Conservation (phyloP, 2,113 vertebrate genomes). For the Bostrychus sinensis region DNA sequence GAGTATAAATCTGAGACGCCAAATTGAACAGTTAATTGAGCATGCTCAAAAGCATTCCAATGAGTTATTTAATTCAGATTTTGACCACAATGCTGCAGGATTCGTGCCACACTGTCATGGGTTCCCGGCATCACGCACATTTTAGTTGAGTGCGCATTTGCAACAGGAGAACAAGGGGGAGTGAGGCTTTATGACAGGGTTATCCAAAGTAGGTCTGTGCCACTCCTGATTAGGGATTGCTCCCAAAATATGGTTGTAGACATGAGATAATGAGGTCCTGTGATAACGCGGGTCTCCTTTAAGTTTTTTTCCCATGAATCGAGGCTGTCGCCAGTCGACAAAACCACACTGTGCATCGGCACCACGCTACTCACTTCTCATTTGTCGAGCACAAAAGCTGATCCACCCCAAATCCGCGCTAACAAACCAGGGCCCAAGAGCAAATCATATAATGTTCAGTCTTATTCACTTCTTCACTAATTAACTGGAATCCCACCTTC, state of each 20-base stretch:
- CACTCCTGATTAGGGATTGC: constrained; percentile 81
- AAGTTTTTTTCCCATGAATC: constrained; percentile 87
- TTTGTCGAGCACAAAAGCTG: constrained; percentile 93
- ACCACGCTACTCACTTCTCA: constrained; percentile 91
- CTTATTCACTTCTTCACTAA: constrained; percentile 91
- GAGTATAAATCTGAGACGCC: no score
- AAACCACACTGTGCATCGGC: constrained; percentile 87
- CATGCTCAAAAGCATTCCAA: neutral
- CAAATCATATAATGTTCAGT: constrained; percentile 88
- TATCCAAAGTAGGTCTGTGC: constrained; percentile 76
- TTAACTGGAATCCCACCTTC: constrained; percentile 93
- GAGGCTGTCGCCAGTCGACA: constrained; percentile 88
- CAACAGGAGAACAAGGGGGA: constrained; percentile 10
- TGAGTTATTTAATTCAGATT: constrained; percentile 15
- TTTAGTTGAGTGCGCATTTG: constrained; percentile 17
- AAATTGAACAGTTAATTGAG: neutral
- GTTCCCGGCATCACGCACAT: constrained; percentile 48
- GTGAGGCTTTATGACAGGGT: constrained; percentile 55
- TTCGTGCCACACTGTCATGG: constrained; percentile 31
- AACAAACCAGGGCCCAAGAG: constrained; percentile 86
- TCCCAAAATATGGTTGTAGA: constrained; percentile 83
- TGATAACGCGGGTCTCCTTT: constrained; percentile 83
- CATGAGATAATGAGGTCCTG: constrained; percentile 90
- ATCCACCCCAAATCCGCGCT: constrained; percentile 87
- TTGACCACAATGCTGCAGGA: constrained; percentile 13